A percentile compares a stretch with the other conserved stretches of the same genome.
These are phyloP conservation scores for Anastrepha ludens DNA, from an alignment of 1,140 invertebrate genomes.

Conservation along the genomic window DNA sequence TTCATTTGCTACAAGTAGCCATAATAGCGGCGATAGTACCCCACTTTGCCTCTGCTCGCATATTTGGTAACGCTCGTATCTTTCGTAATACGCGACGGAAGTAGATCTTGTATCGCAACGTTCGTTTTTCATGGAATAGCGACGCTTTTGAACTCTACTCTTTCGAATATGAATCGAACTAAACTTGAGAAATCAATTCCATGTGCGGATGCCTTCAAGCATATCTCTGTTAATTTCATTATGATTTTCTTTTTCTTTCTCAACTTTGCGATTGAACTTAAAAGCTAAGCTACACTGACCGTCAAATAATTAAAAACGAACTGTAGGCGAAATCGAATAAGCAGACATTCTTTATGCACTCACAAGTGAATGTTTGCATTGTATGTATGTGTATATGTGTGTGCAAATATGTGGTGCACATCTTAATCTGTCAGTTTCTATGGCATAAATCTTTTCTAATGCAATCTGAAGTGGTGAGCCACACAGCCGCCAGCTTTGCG, in stretches of 20 bases:
- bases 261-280: background rate
- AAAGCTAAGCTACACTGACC: background rate
- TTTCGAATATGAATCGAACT: background rate
- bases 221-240: background rate
- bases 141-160: too few species aligned
- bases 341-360: background rate
- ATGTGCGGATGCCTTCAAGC: background rate
- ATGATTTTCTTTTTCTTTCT: background rate
- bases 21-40: too few species aligned
- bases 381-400: too few species aligned
- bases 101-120: too few species aligned
- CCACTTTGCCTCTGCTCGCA: too few species aligned
- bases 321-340: background rate
- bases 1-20: too few species aligned
- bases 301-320: slow-evolving; percentile 1
- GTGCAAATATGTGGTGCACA: too few species aligned
- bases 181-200: background rate
- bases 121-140: too few species aligned
- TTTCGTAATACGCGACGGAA: too few species aligned
- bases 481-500: background rate
- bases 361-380: too few species aligned
- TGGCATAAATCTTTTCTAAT: slow-evolving; percentile 30
- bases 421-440: background rate
- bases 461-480: slow-evolving; percentile 26
- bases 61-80: too few species aligned